These are phyloP conservation scores for Pteronotus mesoamericanus DNA, from an alignment of 2,797 vertebrate genomes.

Conservation along the genomic window DNA sequence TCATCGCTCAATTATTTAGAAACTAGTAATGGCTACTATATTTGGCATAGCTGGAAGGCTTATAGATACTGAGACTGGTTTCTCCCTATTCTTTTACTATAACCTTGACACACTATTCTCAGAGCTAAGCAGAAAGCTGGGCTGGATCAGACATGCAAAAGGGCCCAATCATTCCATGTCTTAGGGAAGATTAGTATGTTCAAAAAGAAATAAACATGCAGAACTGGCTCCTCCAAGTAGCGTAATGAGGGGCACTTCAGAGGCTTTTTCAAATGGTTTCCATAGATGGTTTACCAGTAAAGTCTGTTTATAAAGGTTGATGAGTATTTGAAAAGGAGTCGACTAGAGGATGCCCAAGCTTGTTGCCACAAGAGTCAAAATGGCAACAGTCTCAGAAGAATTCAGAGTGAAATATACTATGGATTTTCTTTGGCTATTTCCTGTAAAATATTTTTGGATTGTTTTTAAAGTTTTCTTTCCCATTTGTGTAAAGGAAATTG, in stretches of 20 bases:
- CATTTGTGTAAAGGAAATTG: background rate
- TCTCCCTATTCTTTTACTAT: background rate
- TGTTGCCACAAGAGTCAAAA: background rate
- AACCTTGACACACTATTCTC: background rate
- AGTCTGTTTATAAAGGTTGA: too few species aligned
- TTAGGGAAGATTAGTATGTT: background rate
- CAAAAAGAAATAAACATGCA: background rate
- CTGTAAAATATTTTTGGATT: slow-evolving; percentile 14
- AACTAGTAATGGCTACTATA: slow-evolving; percentile 32
- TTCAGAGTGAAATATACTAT: background rate
- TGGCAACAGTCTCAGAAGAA: background rate
- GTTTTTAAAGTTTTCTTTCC: background rate
- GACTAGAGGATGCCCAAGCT: background rate
- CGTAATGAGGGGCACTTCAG: background rate
- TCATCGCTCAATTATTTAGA: slow-evolving; percentile 52
- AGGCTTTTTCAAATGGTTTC: slow-evolving; percentile 24
- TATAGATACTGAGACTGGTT: background rate
- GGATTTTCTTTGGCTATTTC: background rate
- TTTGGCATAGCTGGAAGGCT: background rate
- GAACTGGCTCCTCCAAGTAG: background rate
- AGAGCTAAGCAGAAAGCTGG: background rate
- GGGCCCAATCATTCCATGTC: too few species aligned
- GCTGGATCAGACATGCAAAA: background rate
- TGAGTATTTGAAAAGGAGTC: background rate
- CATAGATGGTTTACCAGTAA: too few species aligned